Evolutionary conservation across 2,797 vertebrate genomes (phyloP), one percentile per base, ranked within the genome.

Genomic region (Pantherophis vulpinus): DNA sequence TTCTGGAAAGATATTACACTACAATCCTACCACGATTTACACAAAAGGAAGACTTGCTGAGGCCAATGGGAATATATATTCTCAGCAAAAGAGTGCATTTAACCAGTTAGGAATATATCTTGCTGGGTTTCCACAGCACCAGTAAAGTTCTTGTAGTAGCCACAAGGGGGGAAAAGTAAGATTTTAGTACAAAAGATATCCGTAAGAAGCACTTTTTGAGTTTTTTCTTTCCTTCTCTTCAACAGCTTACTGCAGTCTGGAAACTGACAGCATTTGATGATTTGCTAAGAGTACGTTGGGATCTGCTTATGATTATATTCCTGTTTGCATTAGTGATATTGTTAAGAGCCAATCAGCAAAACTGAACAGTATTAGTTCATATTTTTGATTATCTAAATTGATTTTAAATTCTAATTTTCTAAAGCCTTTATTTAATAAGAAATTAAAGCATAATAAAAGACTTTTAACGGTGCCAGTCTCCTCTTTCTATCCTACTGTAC

Each of bases 221-320:
- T 23, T 23, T 83, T 37, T 1, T 12, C 27, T 79, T 51, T 89
- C 47, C 29, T 89, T 89, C 27, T 93, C 70, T 32, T 66, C 93
- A 55, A 29, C 94, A 97, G 96, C 92, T 96, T 92, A 96, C 93
- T 56, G 86, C 51, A 88, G 92, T 18, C 88, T 96, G 95, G 97
- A 96, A 96, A 92, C 92, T 94, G 94, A 88, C 94, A 47, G 91
- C 94, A 93, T 0, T 95, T 89, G 94, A 96, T 54, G 88, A 23
- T 23, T 58, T 91, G 56, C 2, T 97, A 89, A 96, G 54, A 93
- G 89, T 91, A 60, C 91, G 95, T 86, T 97, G 97, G 97, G 97
- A 97, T 93, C 93, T 97, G 79, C 94, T 96, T 94, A 63, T 94
- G n/a, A 96, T 97, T 92, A 94, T 94, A 88, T 88, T 97, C 13